phyloP scores from a whole-genome alignment of 2,888 invertebrate genomes.

The Orthosia incerta region DNA sequence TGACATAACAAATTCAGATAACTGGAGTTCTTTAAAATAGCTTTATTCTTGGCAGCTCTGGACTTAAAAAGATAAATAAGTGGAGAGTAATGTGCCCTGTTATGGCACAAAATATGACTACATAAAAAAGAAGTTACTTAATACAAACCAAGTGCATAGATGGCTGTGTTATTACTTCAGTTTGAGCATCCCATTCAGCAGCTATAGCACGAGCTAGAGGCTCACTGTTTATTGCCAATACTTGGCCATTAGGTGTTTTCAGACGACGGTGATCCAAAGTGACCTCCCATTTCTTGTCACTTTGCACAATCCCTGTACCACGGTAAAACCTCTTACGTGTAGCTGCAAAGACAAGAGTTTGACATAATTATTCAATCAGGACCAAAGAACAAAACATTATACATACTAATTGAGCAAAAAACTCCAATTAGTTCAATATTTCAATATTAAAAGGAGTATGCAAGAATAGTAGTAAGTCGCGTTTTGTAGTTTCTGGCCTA shows the following conservation, averaged over 20 bases:
- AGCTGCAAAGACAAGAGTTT: conserved; percentile 73
- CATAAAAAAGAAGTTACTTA: neutral
- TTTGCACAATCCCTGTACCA: conserved; percentile 93
- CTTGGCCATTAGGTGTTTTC: conserved; percentile 96
- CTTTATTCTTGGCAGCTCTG: neutral
- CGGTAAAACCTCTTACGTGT: conserved; percentile 94
- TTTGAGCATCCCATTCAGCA: conserved; percentile 98
- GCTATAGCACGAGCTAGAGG: conserved; percentile 98
- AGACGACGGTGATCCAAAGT: conserved; percentile 96
- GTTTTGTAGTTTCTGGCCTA: too few relatives aligned
- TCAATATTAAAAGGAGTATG: too few relatives aligned
- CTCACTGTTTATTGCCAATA: conserved; percentile 95
- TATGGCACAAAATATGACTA: neutral
- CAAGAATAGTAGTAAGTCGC: too few relatives aligned
- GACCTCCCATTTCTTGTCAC: conserved; percentile 95
- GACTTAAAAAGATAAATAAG: neutral
- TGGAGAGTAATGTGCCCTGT: neutral
- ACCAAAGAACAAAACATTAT: neutral
- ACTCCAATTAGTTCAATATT: neutral
- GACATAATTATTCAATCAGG: neutral
- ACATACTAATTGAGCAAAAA: neutral
- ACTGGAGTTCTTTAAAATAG: too few relatives aligned
- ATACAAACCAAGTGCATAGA: conserved; percentile 96
- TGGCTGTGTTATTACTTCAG: conserved; percentile 93
- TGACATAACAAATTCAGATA: too few relatives aligned